These are phyloP conservation scores for Echinarachnius parma DNA, from an alignment of 53 echinoderm and acorn worm species.

Conservation along the genomic window DNA sequence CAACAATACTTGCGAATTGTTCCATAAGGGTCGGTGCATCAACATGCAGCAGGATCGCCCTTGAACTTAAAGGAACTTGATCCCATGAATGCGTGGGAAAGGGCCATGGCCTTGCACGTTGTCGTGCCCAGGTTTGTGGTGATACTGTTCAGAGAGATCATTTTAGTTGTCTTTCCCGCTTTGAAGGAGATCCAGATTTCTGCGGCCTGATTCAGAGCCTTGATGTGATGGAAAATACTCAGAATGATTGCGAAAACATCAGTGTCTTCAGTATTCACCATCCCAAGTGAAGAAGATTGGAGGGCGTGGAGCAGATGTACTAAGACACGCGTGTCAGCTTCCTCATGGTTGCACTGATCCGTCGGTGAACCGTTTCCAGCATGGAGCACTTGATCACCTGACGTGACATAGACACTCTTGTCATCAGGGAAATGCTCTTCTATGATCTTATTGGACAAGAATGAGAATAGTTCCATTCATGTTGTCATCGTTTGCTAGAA, in stretches of 20 bases:
- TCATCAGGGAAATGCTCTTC: conserved; percentile 29
- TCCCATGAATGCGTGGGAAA: too few relatives aligned
- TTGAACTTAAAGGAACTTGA: too few relatives aligned
- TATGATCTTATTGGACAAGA: conserved; percentile 25
- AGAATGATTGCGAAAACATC: conserved; percentile 23
- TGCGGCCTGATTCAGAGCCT: conserved; percentile 29
- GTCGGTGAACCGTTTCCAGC: conserved; percentile 27
- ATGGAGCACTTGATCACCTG: conserved; percentile 30
- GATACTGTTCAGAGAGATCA: conserved; percentile 33
- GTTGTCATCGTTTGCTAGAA: conserved; percentile 36
- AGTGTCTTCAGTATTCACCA: conserved; percentile 30
- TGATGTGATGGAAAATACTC: conserved; percentile 34
- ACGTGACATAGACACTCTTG: conserved; percentile 16
- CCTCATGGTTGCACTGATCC: conserved; percentile 45
- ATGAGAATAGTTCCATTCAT: conserved; percentile 45
- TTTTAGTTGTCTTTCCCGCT: conserved; percentile 40
- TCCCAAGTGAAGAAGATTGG: conserved; percentile 26
- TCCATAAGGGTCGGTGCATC: too few relatives aligned
- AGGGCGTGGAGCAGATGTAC: conserved; percentile 42
- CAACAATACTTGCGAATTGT: too few relatives aligned
- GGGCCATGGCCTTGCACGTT: too few relatives aligned
- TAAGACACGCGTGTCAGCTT: conserved; percentile 48
- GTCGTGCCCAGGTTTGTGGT: conserved; percentile 26
- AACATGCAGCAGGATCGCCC: too few relatives aligned
- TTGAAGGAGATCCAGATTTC: conserved; percentile 45